phyloP scores from a whole-genome alignment of 2,888 invertebrate genomes.

The Leucania comma region DNA sequence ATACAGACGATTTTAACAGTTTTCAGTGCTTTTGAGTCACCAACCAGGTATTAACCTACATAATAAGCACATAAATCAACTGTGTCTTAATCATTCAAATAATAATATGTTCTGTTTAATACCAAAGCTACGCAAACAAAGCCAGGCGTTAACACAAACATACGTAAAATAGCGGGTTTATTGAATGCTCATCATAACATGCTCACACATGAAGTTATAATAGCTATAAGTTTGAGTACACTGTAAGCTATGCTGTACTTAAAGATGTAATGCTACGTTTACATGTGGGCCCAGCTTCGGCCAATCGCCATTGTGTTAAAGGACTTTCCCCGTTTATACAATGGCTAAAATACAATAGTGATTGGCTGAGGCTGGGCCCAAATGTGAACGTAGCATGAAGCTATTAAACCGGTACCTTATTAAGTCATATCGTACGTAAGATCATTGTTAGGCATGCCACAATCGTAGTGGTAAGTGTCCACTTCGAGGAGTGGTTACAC shows the following conservation, averaged over 20 bases:
- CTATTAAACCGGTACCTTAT: too few species aligned
- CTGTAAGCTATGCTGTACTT: not conserved
- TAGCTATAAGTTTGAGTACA: not conserved
- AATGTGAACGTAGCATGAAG: too few species aligned
- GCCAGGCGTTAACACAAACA: constrained; percentile 21
- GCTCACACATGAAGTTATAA: constrained; percentile 4
- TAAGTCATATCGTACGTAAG: too few species aligned
- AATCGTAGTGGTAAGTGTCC: too few species aligned
- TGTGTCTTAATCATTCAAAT: constrained; percentile 51
- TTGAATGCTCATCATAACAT: constrained; percentile 44
- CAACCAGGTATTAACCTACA: constrained; percentile 38
- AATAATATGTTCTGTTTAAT: constrained; percentile 35
- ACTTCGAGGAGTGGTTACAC: too few species aligned
- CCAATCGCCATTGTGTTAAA: too few species aligned
- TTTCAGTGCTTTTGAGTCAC: not conserved
- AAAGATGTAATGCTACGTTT: too few species aligned
- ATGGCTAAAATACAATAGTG: too few species aligned
- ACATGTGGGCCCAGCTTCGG: too few species aligned
- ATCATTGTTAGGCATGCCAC: too few species aligned
- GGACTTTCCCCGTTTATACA: too few species aligned
- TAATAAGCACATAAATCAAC: constrained; percentile 36
- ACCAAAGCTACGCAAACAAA: constrained; percentile 44
- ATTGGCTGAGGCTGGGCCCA: too few species aligned
- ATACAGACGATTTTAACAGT: not conserved
- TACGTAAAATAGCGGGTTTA: constrained; percentile 38